Evolutionary conservation across 64 coral and sea anemone species (phyloP), one percentile per base, ranked within the genome.

Genomic region (Actinia equina): DNA sequence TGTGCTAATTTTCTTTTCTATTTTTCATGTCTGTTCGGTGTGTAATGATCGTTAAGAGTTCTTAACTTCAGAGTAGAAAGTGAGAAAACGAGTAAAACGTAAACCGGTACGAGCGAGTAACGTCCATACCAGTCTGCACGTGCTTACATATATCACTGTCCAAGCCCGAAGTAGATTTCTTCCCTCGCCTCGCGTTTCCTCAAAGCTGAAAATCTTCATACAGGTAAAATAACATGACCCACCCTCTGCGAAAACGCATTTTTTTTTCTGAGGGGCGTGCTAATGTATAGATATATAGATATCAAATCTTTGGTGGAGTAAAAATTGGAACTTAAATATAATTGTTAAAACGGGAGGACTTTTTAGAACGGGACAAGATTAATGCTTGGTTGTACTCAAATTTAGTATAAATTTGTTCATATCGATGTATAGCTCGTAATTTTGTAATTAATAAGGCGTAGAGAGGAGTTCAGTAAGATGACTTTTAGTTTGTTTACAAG

Each of bases 41-140:
- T 90, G 94, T 96, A 96, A 96, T 96, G 94, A 93, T 79, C 86
- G 86, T 96, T 93, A 96, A 96, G 94, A 96, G 94, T 92, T 88
- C 88, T 96, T 93, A 93, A 96, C 91, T 88, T 87, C 88, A 52
- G 83, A 86, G 59, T 91, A 74, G 91, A 59, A 84, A 97, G 86
- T 63, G 88, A 58, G 80, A 92, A 97, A 97, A 97, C 94, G 94
- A 97, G 91, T 84, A 86, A 89, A 83, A 93, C 88, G 83, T 54
- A 8, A 63, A 42, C 55, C 83, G 83, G 49, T 49, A 49, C 17
- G 78, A 81, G 77, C 78, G 78, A 81, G 45, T 22, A 49, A 81
- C 69, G 25, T 74, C 69, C 27, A 11, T 13, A 74, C n/a, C 27
- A 41, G 12, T 13, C 22, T 30, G 69, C 69, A 74, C 69, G 69